Evolutionary conservation across 2,797 vertebrate species (phyloP), one percentile per base, ranked within the genome.

Genomic region (Lates japonicus): DNA sequence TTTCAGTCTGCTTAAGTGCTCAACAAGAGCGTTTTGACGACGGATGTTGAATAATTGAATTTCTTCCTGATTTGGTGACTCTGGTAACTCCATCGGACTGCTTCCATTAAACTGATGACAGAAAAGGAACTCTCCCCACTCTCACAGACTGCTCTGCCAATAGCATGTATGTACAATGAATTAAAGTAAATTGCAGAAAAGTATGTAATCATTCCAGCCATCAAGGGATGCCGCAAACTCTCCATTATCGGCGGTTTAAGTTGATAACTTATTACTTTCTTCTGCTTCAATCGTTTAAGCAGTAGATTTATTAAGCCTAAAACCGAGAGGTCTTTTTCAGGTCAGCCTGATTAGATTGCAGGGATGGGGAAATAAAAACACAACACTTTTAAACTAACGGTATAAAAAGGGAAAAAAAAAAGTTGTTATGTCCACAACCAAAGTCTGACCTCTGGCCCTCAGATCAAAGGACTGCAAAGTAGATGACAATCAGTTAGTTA

Each of bases 331-430:
- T 80, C 69, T 59, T 74, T 81, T 67, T 66, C 12, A 46, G 88
- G 90, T 92, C 89, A 88, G 42, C 31, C 49, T 81, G 85, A 90
- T 91, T 88, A 20, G 9, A 86, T 90, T 93, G 92, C 84, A 82
- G 62, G n/a, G 39, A 66, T 44, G 69, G 29, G 70, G 69, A 44
- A 67, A 87, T 54, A 69, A 82, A 88, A 89, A 82, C 75, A 78
- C 42, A 29, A 70, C 52, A 25, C 66, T 85, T 83, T 84, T 33
- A 88, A 77, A 85, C 60, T 46, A 1, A 49, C 31, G 14, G 51
- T 62, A 59, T 72, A 29, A 42, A 57, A 70, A 41, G 63, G 19
- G 67, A 82, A 42, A 61, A 25, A 70, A 66, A 79, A 64, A 64
- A 39, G 35, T 31, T 69, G 74, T 78, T 76, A 69, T 84, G 76